Evolutionary conservation across 2,888 invertebrate species (phyloP), one percentile per base, ranked within the genome.

Genomic region (Zaprionus bogoriensis): DNA sequence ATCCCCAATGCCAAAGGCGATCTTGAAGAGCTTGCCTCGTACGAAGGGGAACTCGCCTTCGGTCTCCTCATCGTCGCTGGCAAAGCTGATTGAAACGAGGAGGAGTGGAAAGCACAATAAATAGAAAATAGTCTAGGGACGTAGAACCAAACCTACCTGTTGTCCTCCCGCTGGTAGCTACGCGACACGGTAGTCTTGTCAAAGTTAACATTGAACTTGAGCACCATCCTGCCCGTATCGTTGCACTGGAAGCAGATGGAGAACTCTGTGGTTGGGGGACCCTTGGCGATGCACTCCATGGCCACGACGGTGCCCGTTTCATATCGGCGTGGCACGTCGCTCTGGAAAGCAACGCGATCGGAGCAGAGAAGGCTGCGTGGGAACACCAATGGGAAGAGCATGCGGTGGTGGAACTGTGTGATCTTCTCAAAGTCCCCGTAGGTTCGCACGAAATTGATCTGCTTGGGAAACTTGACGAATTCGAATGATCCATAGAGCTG

Each of bases 241-340:
- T 91, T 91, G 73, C 90, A 91, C 60, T 89, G 88, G 39, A 91
- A 91, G 23, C 91, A 90, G 47, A 91, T 90, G 17, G 90, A 90
- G 61, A 91, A 91, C 52, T 90, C 91, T 0, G 91, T 78, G 6
- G 77, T 83, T 9, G 89, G 81, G 2, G 90, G 89, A 12, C 90
- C 90, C 59, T 89, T 89, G 52, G 87, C 89, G 57, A 91, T 89
- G 58, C 91, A 91, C 54, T 91, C 90, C 86, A 91, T 87, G 45
- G 88, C 88, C 51, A 90, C 90, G 28, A 91, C 89, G 32, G 91
- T 91, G 46, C 90, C 90, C 28, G 82, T 78, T 74, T 91, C 90
- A 48, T 91, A 91, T 39, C 89, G 88, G 10, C 86, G 75, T 0
- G 90, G 91, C 3, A 90, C 90, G 67, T 91, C 91, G 67, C 90